These are phyloP conservation scores for Oncorhynchus keta DNA, from an alignment of 2,113 vertebrate species.

Conservation along the genomic window DNA sequence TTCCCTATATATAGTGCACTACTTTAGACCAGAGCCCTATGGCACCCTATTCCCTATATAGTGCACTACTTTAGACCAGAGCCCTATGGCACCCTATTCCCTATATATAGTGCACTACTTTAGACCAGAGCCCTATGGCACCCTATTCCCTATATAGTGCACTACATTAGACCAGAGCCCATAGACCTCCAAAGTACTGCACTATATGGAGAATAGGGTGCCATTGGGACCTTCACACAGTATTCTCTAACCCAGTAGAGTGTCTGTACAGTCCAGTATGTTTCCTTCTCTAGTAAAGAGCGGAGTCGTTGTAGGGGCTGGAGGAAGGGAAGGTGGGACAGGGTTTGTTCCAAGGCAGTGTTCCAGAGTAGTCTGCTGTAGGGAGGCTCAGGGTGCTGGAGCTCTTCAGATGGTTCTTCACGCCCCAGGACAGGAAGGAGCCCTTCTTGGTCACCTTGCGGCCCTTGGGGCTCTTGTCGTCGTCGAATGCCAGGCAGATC, in stretches of 20 bases:
- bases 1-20: no score
- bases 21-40: no score
- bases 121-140: no score
- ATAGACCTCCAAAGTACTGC: no score
- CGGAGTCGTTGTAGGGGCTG: conserved; percentile 77
- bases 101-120: no score
- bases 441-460: conserved; percentile 88
- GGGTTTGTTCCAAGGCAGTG: conserved; percentile 77
- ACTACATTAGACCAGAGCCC: no score
- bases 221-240: neutral
- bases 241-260: neutral
- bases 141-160: no score
- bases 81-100: no score
- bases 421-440: conserved; percentile 92
- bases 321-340: conserved; percentile 79
- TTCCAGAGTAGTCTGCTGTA: conserved; percentile 69
- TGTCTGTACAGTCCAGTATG: conserved; percentile 6
- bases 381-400: conserved; percentile 91
- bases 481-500: conserved; percentile 85
- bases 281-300: conserved; percentile 72
- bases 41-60: no score
- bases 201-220: no score
- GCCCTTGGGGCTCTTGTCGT: conserved; percentile 77
- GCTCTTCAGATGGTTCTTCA: conserved; percentile 89
- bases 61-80: no score